phyloP scores from a whole-genome alignment of 2,797 vertebrate genomes.

The Erithacus rubecula region DNA sequence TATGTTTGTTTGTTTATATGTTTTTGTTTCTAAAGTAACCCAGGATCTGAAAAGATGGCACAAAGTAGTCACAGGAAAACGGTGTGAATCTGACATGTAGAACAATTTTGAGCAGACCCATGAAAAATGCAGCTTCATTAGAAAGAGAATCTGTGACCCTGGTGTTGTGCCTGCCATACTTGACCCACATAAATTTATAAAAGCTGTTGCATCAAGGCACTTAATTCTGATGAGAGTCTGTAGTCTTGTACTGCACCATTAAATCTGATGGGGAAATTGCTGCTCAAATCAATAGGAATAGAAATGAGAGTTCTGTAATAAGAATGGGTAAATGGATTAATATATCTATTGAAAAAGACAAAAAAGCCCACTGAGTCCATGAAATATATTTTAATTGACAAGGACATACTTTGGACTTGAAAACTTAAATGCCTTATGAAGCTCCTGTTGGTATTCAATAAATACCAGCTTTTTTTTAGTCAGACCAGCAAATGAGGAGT shows the following conservation, averaged over 20 bases:
- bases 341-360: neutral
- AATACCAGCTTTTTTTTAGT: neutral
- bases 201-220: neutral
- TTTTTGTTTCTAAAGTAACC: neutral
- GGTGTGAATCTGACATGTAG: neutral
- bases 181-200: neutral
- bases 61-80: neutral
- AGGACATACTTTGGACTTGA: neutral
- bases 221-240: neutral
- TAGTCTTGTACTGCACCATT: neutral
- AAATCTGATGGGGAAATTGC: constrained; percentile 20
- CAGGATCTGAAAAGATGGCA: neutral
- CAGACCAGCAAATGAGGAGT: neutral
- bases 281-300: neutral
- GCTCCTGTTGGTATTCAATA: neutral
- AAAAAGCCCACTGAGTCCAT: neutral
- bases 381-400: neutral
- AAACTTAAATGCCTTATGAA: neutral
- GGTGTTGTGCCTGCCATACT: neutral
- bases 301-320: constrained; percentile 15
- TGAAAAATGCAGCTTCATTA: neutral
- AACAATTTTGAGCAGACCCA: neutral
- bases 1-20: neutral
- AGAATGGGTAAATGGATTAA: neutral
- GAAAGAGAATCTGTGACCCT: neutral